Conservation (phyloP, 2,888 invertebrate genomes). For the Erebia epiphron region DNA sequence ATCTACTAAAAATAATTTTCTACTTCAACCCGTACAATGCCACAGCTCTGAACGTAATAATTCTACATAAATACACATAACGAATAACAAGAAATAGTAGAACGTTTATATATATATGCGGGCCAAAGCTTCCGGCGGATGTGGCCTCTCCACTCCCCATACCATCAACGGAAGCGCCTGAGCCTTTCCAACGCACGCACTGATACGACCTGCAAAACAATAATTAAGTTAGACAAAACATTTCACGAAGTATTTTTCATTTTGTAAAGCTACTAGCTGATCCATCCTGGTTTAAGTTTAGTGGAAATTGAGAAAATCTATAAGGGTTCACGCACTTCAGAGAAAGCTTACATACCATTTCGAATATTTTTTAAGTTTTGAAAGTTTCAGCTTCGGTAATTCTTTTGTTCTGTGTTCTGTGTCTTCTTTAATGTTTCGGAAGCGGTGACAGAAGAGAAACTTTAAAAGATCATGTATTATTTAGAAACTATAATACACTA, state of each 20-base stretch:
- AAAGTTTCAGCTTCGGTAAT: no score
- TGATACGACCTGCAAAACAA: constrained; percentile 50
- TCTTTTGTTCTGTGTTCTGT: no score
- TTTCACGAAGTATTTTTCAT: neutral
- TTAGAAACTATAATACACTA: no score
- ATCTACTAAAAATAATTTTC: constrained; percentile 4
- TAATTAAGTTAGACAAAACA: neutral
- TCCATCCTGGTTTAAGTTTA: no score
- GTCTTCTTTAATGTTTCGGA: no score
- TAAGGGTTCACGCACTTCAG: no score
- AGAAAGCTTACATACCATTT: no score
- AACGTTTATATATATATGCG: constrained; percentile 45
- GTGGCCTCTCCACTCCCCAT: constrained; percentile 57
- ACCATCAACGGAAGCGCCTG: constrained; percentile 60
- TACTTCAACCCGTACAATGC: neutral
- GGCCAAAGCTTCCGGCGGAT: constrained; percentile 71
- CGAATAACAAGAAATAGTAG: constrained; percentile 53
- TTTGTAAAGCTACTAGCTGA: neutral
- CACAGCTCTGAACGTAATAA: constrained; percentile 24
- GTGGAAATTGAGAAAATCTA: no score
- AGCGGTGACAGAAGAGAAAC: no score
- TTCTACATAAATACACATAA: constrained; percentile 29
- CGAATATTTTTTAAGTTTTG: no score
- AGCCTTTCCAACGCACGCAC: constrained; percentile 60
- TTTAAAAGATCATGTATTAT: no score